Percentiles rank a stretch among this genome's conserved stretches.
phyloP scores from a whole-genome alignment of 2,113 vertebrate species.

The Lagopus leucura region DNA sequence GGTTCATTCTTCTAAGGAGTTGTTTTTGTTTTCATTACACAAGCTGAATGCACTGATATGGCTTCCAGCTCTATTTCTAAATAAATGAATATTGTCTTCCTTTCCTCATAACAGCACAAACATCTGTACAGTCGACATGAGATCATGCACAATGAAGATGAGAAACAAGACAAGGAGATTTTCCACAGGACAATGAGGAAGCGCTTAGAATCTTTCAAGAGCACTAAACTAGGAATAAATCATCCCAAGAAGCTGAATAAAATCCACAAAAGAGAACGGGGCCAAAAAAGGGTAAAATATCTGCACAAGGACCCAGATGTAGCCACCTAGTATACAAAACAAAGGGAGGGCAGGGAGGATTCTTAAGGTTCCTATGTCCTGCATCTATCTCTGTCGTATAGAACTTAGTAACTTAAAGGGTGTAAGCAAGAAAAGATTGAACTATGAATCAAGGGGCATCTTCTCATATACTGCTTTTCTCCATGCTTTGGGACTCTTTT shows the following conservation, averaged over 20 bases:
- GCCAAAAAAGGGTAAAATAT: conserved; percentile 82
- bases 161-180: conserved; percentile 92
- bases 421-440: neutral
- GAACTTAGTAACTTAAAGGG: neutral
- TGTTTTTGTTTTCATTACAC: neutral
- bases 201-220: conserved; percentile 95
- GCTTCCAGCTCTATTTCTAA: conserved; percentile 13
- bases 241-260: conserved; percentile 87
- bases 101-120: conserved; percentile 80
- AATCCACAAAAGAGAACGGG: conserved; percentile 85
- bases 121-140: conserved; percentile 92
- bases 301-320: neutral
- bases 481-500: neutral
- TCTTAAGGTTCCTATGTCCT: neutral
- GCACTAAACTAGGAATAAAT: conserved; percentile 88
- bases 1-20: neutral
- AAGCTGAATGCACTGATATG: neutral
- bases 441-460: neutral
- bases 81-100: conserved; percentile 28
- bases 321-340: neutral
- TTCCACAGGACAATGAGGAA: conserved; percentile 97
- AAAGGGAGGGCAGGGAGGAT: neutral
- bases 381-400: neutral
- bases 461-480: conserved; percentile 1
- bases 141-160: conserved; percentile 84